Evolutionary conservation across 1,140 invertebrate species (phyloP).

Genomic region (Eurytemora carolleeae): DNA sequence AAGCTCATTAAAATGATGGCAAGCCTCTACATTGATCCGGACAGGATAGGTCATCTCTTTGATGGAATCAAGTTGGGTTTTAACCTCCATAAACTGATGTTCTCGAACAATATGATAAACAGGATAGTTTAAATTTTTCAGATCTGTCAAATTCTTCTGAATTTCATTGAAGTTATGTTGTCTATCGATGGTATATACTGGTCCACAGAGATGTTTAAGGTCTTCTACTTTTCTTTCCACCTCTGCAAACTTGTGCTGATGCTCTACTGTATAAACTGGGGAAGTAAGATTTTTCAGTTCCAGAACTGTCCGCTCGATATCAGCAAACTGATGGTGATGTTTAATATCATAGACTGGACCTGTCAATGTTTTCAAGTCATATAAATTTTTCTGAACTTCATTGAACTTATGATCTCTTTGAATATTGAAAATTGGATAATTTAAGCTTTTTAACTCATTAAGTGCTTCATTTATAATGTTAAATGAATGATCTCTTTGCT

Average conservation of each 20-base stretch:
- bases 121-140: slow-evolving; percentile 4
- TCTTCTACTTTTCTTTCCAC: not conserved
- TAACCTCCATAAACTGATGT: slow-evolving; percentile 4
- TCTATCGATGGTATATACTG: slow-evolving; percentile 7
- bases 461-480: not conserved
- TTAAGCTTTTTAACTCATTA: slow-evolving; percentile 1
- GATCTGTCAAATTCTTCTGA: not conserved
- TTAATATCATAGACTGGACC: slow-evolving; percentile 11
- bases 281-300: slow-evolving; percentile 3
- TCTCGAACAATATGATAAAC: slow-evolving; percentile 12
- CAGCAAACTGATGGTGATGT: not conserved
- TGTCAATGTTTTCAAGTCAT: slow-evolving; percentile 5
- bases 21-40: slow-evolving; percentile 2
- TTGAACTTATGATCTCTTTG: slow-evolving; percentile 10
- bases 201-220: slow-evolving; percentile 2
- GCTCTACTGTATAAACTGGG: slow-evolving; percentile 11
- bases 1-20: slow-evolving; percentile 13
- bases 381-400: slow-evolving; percentile 3
- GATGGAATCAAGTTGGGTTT: not conserved
- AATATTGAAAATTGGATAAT: slow-evolving; percentile 9
- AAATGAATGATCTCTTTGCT: not conserved
- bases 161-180: slow-evolving; percentile 15
- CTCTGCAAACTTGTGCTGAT: slow-evolving; percentile 7
- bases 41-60: slow-evolving; percentile 3
- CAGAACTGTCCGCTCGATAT: not conserved